These are phyloP conservation scores for Nansenia antarctica DNA, from an alignment of 2,113 vertebrate species.

Conservation along the genomic window DNA sequence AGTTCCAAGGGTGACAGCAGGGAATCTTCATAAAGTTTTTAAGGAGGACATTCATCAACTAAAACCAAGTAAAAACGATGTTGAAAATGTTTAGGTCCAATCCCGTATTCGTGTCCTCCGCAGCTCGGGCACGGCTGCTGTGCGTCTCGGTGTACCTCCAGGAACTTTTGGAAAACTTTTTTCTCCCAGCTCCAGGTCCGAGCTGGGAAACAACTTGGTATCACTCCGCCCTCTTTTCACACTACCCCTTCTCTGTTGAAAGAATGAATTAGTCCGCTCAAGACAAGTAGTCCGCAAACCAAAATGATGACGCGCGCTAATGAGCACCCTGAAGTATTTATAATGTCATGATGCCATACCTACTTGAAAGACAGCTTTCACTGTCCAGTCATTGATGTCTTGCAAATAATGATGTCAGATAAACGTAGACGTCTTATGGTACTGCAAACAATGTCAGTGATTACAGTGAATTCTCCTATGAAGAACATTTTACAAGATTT, in stretches of 20 bases:
- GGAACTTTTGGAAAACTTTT: constrained; percentile 75
- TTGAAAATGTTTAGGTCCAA: constrained; percentile 59
- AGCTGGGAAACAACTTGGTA: constrained; percentile 27
- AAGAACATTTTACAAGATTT: too few species aligned
- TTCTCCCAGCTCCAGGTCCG: constrained; percentile 52
- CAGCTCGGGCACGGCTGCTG: constrained; percentile 71
- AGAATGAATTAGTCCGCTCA: constrained; percentile 47
- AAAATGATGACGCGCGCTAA: background rate
- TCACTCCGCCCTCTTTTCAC: constrained; percentile 67
- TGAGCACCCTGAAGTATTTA: background rate
- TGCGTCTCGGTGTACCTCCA: constrained; percentile 68
- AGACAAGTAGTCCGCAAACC: constrained; percentile 31
- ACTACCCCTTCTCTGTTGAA: background rate
- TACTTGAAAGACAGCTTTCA: too few species aligned
- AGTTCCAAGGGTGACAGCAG: constrained; percentile 58
- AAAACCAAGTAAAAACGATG: constrained; percentile 27
- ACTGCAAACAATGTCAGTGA: background rate
- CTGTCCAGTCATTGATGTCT: background rate
- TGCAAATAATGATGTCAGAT: background rate
- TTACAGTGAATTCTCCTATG: background rate
- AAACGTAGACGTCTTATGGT: background rate
- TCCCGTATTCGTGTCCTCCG: constrained; percentile 64
- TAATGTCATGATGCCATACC: background rate
- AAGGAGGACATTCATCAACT: constrained; percentile 9
- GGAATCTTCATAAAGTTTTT: constrained; percentile 64